Conservation (phyloP, 2,888 invertebrate species). For the Cheilosia pagana region DNA sequence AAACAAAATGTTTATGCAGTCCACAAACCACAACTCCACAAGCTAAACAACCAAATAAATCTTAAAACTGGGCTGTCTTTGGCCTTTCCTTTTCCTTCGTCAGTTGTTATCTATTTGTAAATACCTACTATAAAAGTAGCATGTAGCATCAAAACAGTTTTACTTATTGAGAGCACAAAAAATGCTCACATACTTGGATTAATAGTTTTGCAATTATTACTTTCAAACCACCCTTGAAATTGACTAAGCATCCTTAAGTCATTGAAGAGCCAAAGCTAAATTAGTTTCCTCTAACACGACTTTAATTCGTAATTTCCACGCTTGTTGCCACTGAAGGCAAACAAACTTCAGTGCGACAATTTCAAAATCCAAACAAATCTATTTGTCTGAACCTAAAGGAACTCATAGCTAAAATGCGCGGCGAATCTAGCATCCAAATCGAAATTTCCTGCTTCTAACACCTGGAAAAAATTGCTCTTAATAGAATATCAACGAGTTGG, state of each 20-base stretch:
- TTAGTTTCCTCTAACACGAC: conserved; percentile 13
- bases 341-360: conserved; percentile 23
- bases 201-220: conserved; percentile 14
- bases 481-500: conserved; percentile 73
- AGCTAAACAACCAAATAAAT: too few species aligned
- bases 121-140: too few species aligned
- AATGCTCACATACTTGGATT: not conserved
- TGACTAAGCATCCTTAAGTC: conserved; percentile 4
- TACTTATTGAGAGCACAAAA: too few species aligned
- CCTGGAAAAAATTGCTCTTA: conserved; percentile 72
- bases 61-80: too few species aligned
- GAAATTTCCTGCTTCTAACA: conserved; percentile 75
- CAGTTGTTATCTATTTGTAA: too few species aligned
- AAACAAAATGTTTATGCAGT: too few species aligned
- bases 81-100: too few species aligned
- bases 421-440: conserved; percentile 74
- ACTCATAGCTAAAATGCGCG: conserved; percentile 41
- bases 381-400: conserved; percentile 21
- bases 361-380: conserved; percentile 42
- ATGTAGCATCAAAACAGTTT: too few species aligned
- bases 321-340: conserved; percentile 17
- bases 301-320: conserved; percentile 43
- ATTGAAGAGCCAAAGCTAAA: conserved; percentile 1
- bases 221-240: conserved; percentile 33
- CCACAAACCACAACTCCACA: too few species aligned